These are phyloP conservation scores for Scartelaos histophorus DNA, from an alignment of 2,113 vertebrate genomes.

Conservation along the genomic window DNA sequence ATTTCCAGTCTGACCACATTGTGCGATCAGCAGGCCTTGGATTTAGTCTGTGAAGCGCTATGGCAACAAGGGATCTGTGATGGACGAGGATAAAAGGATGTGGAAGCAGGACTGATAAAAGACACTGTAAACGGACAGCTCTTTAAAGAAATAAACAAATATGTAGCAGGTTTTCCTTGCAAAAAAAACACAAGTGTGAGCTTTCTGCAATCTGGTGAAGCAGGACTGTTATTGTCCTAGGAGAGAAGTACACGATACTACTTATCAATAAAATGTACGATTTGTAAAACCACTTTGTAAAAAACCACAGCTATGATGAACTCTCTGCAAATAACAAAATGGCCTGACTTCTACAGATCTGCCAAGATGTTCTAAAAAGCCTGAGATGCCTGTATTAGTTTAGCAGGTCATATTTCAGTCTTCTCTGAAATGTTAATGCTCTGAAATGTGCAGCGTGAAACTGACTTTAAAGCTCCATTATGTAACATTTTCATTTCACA, in stretches of 20 bases:
- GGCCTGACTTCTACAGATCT: no score
- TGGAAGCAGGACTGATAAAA: slow-evolving; percentile 37
- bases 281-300: no score
- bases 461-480: no score
- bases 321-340: no score
- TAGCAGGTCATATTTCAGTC: no score
- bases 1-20: slow-evolving; percentile 10
- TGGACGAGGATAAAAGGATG: slow-evolving; percentile 40
- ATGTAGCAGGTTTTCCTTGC: slow-evolving; percentile 33
- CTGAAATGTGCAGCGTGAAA: no score
- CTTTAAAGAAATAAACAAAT: slow-evolving; percentile 4
- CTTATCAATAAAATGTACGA: background rate
- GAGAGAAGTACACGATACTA: slow-evolving; percentile 10
- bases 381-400: no score
- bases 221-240: slow-evolving; percentile 41
- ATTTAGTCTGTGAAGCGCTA: slow-evolving; percentile 12
- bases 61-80: slow-evolving; percentile 29
- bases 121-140: slow-evolving; percentile 27
- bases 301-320: no score
- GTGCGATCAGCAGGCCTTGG: slow-evolving; percentile 15
- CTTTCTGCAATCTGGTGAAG: slow-evolving; percentile 35
- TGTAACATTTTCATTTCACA: no score
- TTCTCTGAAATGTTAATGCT: no score
- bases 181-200: slow-evolving; percentile 19
- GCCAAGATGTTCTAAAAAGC: no score